Evolutionary conservation across 2,797 vertebrate species (phyloP).

Genomic region (Danio choprae): DNA sequence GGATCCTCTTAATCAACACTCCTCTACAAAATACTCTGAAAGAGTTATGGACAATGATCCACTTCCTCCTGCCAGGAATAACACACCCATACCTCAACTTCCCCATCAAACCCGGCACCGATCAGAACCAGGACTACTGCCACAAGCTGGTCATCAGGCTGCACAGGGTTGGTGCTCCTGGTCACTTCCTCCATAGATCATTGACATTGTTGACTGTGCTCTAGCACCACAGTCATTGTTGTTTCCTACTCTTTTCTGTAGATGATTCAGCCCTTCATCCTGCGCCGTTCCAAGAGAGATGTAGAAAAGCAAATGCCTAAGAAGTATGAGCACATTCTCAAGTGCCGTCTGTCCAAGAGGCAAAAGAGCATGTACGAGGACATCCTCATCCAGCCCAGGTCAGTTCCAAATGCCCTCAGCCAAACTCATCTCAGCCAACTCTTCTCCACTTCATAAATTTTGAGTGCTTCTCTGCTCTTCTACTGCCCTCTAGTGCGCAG

Average conservation of each 20-base stretch:
- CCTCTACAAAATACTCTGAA: constrained; percentile 90
- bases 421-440: neutral
- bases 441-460: constrained; percentile 2
- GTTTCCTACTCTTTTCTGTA: constrained; percentile 57
- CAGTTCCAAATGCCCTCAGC: constrained; percentile 50
- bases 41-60: constrained; percentile 93
- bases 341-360: constrained; percentile 86
- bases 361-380: constrained; percentile 92
- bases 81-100: constrained; percentile 89
- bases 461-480: neutral
- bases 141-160: constrained; percentile 93
- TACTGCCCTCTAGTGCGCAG: constrained; percentile 79
- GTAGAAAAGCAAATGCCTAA: constrained; percentile 93
- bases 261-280: constrained; percentile 93
- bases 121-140: constrained; percentile 94
- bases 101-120: constrained; percentile 89
- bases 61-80: constrained; percentile 91
- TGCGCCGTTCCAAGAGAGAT: constrained; percentile 89
- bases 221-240: neutral
- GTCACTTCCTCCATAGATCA: neutral
- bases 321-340: constrained; percentile 91
- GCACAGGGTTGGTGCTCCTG: constrained; percentile 82
- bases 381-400: constrained; percentile 89
- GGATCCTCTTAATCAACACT: constrained; percentile 89
- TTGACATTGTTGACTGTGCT: neutral